Evolutionary conservation across 2,888 invertebrate genomes (phyloP).

Genomic region (Cyclophora punctaria): DNA sequence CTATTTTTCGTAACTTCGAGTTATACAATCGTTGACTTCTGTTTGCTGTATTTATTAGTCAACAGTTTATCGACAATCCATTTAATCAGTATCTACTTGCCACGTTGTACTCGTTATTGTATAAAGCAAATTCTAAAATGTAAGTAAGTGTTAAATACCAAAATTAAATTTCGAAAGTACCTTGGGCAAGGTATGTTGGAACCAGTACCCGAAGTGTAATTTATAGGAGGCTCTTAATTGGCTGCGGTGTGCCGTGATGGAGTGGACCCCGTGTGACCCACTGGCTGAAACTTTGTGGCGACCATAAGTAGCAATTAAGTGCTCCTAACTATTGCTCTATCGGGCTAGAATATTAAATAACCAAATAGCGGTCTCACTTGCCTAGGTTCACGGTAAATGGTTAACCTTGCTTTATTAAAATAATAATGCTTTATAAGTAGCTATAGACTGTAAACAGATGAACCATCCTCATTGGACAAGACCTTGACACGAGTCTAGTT

Average conservation of each 20-base stretch:
- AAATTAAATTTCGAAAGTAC: neutral
- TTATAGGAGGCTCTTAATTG: slow-evolving; percentile 15
- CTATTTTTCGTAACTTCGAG: neutral
- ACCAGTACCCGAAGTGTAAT: slow-evolving; percentile 7
- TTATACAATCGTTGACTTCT: neutral
- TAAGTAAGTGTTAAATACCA: neutral
- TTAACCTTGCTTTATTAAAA: too few species aligned
- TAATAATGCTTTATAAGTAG: too few species aligned
- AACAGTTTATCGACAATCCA: neutral
- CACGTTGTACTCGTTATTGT: neutral
- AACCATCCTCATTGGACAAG: slow-evolving; percentile 3
- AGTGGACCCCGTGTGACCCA: slow-evolving; percentile 11
- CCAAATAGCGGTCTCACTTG: too few species aligned
- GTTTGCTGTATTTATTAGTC: neutral
- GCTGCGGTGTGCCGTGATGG: slow-evolving; percentile 12
- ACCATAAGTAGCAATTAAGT: slow-evolving; percentile 12
- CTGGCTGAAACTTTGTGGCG: slow-evolving; percentile 7
- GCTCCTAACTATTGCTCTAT: neutral
- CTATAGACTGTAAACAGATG: too few species aligned
- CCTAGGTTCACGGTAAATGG: too few species aligned
- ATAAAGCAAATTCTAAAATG: neutral
- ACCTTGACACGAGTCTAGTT: slow-evolving; percentile 26
- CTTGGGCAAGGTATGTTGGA: neutral
- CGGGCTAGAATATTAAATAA: too few species aligned
- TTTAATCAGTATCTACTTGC: neutral